Evolutionary conservation across 2,888 invertebrate genomes (phyloP), one percentile per base, ranked within the genome.

Genomic region (Drosophila phalerata): DNA sequence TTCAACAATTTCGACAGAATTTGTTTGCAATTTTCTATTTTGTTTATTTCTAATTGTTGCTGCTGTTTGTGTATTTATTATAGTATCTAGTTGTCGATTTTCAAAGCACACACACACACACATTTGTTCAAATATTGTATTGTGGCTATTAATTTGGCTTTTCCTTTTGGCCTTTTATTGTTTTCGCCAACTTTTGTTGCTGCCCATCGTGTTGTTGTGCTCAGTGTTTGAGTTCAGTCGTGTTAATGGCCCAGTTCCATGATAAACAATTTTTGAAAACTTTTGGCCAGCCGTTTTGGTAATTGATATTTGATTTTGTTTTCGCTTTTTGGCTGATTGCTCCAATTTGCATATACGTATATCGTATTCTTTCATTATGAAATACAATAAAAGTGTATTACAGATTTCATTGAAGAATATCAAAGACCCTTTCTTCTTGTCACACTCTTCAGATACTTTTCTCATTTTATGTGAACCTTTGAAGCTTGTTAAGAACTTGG

Each of bases 201-300:
- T 57, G 48, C 28, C 6, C 28, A 6, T 28, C 28, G 28, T 25
- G 51, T 38, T 67, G 40, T 47, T 57, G 48, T n/a, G 19, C 30
- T 40, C 22, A 49, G 13, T 45, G 30, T 28, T 38, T 15, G 45
- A 40, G 58, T 52, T 48, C 48, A 55, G 60, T 65, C 53, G 69
- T 74, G 77, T 77, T 78, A 78, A 77, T 77, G 77, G 77, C 87
- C 87, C 77, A 87, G 64, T 85, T 87, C 62, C 85, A 83, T 81
- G 69, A 68, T 83, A 83, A 87, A 85, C 85, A 83, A 81, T 83
- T 81, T 53, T 53, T 40, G 49, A 25, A 69, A 78, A 72, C 61
- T 71, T 81, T 83, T 72, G 30, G 79, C 64, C 62, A 63, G 62
- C 48, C 47, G 19, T 49, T 70, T 61, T 64, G 56, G 71, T 68